Evolutionary conservation across 2,797 vertebrate species (phyloP).

Genomic region (Sebastolobus alascanus): DNA sequence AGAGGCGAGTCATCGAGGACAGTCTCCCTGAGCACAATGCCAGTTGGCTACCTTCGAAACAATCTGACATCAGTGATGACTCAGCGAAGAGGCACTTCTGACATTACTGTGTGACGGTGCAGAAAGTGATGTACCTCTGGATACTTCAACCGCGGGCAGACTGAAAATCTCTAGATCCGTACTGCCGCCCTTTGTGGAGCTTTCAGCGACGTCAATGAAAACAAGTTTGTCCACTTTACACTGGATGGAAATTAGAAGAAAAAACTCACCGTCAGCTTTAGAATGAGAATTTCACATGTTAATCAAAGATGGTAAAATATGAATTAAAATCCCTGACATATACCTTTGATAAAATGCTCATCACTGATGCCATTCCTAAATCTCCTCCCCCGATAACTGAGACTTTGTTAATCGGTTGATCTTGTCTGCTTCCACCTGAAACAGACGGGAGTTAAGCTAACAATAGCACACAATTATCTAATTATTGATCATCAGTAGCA

Average conservation of each 20-base stretch:
- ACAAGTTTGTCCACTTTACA: conserved; percentile 91
- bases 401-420: conserved; percentile 85
- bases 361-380: conserved; percentile 91
- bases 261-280: not conserved
- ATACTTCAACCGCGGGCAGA: conserved; percentile 92
- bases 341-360: conserved; percentile 95
- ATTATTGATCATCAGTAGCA: not conserved
- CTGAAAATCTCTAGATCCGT: conserved; percentile 94
- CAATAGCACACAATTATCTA: not conserved
- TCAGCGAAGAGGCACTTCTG: not conserved
- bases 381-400: conserved; percentile 95
- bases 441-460: not conserved
- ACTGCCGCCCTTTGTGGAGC: conserved; percentile 89
- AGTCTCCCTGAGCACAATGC: not conserved
- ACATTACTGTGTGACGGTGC: not conserved
- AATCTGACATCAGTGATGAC: conserved; percentile 4
- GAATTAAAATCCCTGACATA: not conserved
- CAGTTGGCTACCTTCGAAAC: not conserved
- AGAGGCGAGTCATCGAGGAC: not conserved
- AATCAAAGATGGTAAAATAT: not conserved
- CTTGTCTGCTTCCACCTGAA: conserved; percentile 71
- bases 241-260: conserved; percentile 51
- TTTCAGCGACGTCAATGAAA: conserved; percentile 91
- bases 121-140: conserved; percentile 86
- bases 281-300: not conserved